A percentile compares a stretch with the other conserved stretches of the same genome.
phyloP scores from a whole-genome alignment of 2,888 invertebrate genomes.

The Xylocampa areola region DNA sequence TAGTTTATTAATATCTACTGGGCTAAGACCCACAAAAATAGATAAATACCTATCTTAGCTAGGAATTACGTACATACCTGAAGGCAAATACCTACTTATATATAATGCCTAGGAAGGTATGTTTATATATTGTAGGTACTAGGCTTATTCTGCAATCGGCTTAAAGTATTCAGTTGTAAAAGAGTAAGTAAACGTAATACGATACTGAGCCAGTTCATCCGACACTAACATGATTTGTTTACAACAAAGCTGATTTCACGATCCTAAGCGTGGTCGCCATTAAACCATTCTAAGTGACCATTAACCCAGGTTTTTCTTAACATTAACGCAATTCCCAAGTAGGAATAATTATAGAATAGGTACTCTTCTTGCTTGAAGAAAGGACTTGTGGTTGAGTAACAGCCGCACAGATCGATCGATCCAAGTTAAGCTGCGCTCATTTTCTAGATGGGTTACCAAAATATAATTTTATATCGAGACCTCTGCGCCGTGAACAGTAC shows the following conservation, averaged over 20 bases:
- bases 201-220: slow-evolving; percentile 14
- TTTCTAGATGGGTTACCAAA: too few species aligned
- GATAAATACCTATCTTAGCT: too few species aligned
- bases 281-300: background rate
- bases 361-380: slow-evolving; percentile 3
- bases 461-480: too few species aligned
- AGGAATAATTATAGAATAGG: background rate
- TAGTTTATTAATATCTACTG: too few species aligned
- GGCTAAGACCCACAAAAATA: too few species aligned
- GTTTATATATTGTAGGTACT: too few species aligned
- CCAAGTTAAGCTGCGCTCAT: too few species aligned
- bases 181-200: slow-evolving; percentile 33
- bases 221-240: slow-evolving; percentile 39
- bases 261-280: slow-evolving; percentile 6
- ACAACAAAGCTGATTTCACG: slow-evolving; percentile 23
- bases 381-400: too few species aligned
- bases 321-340: background rate
- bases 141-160: slow-evolving; percentile 33
- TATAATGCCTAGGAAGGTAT: slow-evolving; percentile 2
- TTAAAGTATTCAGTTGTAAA: slow-evolving; percentile 24
- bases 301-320: background rate
- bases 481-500: too few species aligned
- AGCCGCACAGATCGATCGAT: too few species aligned
- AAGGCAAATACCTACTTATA: background rate
- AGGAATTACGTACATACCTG: too few species aligned